Base-by-base conservation (phyloP, 2,888 invertebrate species). In the Xestia c-nigrum region DNA sequence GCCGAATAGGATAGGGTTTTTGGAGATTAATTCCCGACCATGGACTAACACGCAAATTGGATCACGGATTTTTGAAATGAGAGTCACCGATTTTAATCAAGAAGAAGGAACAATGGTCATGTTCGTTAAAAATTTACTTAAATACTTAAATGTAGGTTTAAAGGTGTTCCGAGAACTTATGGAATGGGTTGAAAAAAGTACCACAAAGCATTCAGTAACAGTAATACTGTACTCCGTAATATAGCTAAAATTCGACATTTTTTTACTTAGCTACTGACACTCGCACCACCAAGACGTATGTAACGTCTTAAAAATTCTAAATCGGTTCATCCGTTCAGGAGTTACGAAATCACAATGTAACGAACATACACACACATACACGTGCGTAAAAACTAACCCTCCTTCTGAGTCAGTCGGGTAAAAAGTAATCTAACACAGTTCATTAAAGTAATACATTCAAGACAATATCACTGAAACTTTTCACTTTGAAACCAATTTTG, bases 401-500 rank as follows among this genome's bases (percentile, higher is more conserved):
- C 2, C 1, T 19, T 50, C 19, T 50, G 19, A 0, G 52, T 21
- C 52, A 52, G 52, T 21, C 52, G 19, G 7, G 19, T 50, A 19
- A 9, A 5, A n/a, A 16, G 0, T 24, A 52, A 40, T 64, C 14
- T 1, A n/a, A 14, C 9, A 0, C 10, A 12, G 12, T n/a, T 21
- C n/a, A 57, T 50, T 12, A 46, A 67, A 61, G 63, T n/a, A 73
- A 0, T 40, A 1, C 21, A 59, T 67, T 59, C 55, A 61, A 64
- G 31, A 76, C 46, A 70, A 69, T 46, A 12, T n/a, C 4, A 50
- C 24, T 14, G 38, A 19, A 71, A n/a, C 50, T 38, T 31, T 46
- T 43, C 19, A 12, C 21, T 50, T 40, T 16, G 47, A 65, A 76
- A 71, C 31, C 10, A 63, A 59, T 31, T n/a, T 64, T n/a, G n/a